phyloP scores from a whole-genome alignment of 2,113 vertebrate genomes.

The Hydrochoerus hydrochaeris region DNA sequence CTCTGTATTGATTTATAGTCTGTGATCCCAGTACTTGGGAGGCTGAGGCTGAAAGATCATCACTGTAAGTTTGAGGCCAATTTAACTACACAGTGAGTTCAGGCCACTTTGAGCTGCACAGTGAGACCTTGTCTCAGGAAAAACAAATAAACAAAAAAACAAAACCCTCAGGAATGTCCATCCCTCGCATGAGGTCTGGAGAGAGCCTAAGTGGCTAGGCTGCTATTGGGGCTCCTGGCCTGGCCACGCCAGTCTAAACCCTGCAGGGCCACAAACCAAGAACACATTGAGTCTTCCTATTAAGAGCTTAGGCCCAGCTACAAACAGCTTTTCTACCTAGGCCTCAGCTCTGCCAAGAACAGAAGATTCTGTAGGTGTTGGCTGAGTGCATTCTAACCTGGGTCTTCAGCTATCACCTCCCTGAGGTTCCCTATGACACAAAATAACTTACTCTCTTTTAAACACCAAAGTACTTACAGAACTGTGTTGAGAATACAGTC shows the following conservation, averaged over 20 bases:
- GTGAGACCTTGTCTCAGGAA: background rate
- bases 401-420: background rate
- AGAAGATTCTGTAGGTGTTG: background rate
- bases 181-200: background rate
- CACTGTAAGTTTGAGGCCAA: background rate
- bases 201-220: background rate
- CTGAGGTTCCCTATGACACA: background rate
- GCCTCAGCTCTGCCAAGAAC: background rate
- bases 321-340: background rate
- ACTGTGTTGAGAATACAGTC: background rate
- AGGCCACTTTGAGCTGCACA: background rate
- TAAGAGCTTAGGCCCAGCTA: background rate
- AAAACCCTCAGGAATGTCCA: background rate
- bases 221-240: background rate
- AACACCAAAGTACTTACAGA: slow-evolving; percentile 29
- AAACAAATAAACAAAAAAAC: background rate
- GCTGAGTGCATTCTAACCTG: background rate
- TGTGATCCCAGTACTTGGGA: background rate
- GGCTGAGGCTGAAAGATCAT: background rate
- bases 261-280: background rate
- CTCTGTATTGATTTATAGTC: too few relatives aligned
- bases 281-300: background rate
- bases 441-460: background rate
- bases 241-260: background rate
- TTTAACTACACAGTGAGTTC: background rate